Percentiles rank a stretch among this genome's conserved stretches.
These are phyloP conservation scores for Parnassius orleans DNA, from an alignment of 2,888 invertebrate species.

Conservation along the genomic window DNA sequence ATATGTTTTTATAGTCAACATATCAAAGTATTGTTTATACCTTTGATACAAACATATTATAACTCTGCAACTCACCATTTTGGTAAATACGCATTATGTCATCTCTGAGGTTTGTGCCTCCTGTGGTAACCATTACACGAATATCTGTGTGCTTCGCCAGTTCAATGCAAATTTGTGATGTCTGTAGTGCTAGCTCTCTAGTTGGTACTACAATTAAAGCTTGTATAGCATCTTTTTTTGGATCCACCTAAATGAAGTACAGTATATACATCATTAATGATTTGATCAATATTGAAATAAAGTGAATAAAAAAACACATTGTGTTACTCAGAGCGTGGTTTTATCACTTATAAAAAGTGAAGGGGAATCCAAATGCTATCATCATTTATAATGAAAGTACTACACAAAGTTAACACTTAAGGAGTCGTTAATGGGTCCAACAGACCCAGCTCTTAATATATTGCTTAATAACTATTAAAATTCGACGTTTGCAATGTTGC, in stretches of 20 bases:
- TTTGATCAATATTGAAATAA: slow-evolving; percentile 18
- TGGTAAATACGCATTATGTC: slow-evolving; percentile 99
- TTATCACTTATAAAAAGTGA: slow-evolving; percentile 75
- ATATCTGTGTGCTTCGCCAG: slow-evolving; percentile 98
- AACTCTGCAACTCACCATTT: slow-evolving; percentile 84
- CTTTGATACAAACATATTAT: too few species aligned
- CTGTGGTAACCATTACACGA: slow-evolving; percentile 99
- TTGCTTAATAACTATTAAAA: too few species aligned
- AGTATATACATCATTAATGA: slow-evolving; percentile 1
- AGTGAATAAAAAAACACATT: background rate
- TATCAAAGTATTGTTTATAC: too few species aligned
- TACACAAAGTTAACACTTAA: too few species aligned
- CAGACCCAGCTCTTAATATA: too few species aligned
- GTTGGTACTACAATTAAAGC: slow-evolving; percentile 99
- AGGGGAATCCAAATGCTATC: slow-evolving; percentile 77
- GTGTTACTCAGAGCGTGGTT: slow-evolving; percentile 44
- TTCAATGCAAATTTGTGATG: slow-evolving; percentile 99
- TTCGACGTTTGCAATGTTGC: too few species aligned
- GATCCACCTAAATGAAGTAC: slow-evolving; percentile 81
- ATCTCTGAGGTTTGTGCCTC: slow-evolving; percentile 98
- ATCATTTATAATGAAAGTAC: slow-evolving; percentile 46
- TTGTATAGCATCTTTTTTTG: slow-evolving; percentile 95
- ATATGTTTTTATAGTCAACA: too few species aligned
- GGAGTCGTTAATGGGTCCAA: too few species aligned
- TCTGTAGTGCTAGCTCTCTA: slow-evolving; percentile 98